Base-by-base conservation (phyloP, 2,888 invertebrate species). In the Thera obeliscata region DNA sequence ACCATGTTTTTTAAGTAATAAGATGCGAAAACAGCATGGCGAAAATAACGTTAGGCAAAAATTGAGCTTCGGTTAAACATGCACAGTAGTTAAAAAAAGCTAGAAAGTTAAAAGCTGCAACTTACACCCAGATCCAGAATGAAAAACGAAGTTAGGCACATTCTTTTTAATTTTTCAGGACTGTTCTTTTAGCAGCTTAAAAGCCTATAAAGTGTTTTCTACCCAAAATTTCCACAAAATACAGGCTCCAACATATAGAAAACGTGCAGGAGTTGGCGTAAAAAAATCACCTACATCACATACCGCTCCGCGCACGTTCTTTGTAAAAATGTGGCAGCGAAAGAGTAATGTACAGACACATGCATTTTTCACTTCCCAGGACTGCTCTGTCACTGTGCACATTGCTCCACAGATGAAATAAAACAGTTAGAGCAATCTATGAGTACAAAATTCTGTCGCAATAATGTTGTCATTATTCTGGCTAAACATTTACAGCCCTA, bases 331-430 rank as follows among this genome's bases (percentile, higher is more conserved):
- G 75, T 71, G 77, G 74, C 71, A 69, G 71, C 69, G 72, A 78
- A 80, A 82, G 81, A 84, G 81, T 82, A 82, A 84, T 83, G 81
- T 80, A 80, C 68, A 74, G 76, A 76, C 74, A 74, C 74, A 73
- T 78, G 81, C 80, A 82, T 85, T 84, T 85, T 83, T 83, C 81
- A 82, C 77, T 70, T 70, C 67, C 69, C 74, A 73, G 73, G 76
- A 78, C 74, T 76, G 74, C 73, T 71, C 74, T 81, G 79, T 81
- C 79, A 78, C 74, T 75, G 75, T 64, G 66, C 75, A 75, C 76
- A 75, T 75, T 80, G 76, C 69, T 72, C 61, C 61, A 63, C 52
- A 69, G 69, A 46, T 43, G 11, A 12, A 46, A 12, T 6, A 38
- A 5, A 11, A 64, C 64, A 62, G 69, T 63, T 66, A 36, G 38